Conservation (phyloP, 2,797 vertebrate species). For the Enoplosus armatus region DNA sequence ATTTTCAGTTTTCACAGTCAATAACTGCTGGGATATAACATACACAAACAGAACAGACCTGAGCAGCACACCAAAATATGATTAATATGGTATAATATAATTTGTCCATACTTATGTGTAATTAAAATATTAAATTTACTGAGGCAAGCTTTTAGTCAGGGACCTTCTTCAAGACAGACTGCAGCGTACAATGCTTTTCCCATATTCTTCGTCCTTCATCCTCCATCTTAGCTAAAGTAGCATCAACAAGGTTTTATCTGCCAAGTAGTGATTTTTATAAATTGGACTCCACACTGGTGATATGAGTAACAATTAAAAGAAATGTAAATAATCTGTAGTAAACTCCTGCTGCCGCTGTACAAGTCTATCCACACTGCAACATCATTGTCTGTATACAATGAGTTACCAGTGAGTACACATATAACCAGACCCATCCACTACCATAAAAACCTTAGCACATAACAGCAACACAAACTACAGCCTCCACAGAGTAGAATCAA, state of each 20-base stretch:
- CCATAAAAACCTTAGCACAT: not conserved
- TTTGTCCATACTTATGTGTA: not conserved
- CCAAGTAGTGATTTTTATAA: slow-evolving; percentile 21
- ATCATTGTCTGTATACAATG: not conserved
- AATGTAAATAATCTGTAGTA: slow-evolving; percentile 20
- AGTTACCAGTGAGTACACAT: not conserved
- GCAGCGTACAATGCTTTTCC: not conserved
- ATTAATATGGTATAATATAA: not conserved
- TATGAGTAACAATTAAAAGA: slow-evolving; percentile 27
- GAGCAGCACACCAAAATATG: not conserved
- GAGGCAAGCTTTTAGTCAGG: not conserved
- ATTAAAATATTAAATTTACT: slow-evolving; percentile 16
- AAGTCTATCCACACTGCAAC: not conserved
- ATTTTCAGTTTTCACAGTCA: not conserved
- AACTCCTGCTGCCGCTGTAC: not conserved
- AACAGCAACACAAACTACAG: not conserved
- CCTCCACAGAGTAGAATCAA: not conserved
- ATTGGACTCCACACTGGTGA: not conserved
- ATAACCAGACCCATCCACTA: not conserved
- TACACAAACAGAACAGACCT: no score
- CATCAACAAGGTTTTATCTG: slow-evolving; percentile 15
- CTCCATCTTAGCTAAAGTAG: not conserved
- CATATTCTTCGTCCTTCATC: not conserved
- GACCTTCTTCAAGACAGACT: not conserved
- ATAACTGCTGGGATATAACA: not conserved